These are phyloP conservation scores for Heteromyza rotundicornis DNA, from an alignment of 2,888 invertebrate species.

Conservation along the genomic window DNA sequence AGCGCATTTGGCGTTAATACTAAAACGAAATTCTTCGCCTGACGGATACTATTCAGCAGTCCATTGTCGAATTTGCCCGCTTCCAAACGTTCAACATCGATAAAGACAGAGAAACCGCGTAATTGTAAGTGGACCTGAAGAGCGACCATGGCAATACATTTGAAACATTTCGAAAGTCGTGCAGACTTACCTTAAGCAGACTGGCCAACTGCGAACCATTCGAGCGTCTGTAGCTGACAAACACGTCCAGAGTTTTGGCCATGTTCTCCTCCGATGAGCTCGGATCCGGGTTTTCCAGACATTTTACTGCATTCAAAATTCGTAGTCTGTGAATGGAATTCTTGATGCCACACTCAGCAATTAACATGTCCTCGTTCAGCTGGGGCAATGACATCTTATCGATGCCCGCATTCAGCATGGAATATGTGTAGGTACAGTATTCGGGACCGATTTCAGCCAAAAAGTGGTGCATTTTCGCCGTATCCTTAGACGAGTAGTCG, in stretches of 20 bases:
- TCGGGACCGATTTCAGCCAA: slow-evolving; percentile 84
- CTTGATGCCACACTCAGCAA: slow-evolving; percentile 86
- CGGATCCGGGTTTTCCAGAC: slow-evolving; percentile 68
- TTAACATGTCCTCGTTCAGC: slow-evolving; percentile 89
- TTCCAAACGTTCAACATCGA: slow-evolving; percentile 96
- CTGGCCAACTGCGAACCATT: slow-evolving; percentile 97
- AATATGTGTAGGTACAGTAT: slow-evolving; percentile 95
- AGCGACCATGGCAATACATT: neutral
- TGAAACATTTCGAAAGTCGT: neutral
- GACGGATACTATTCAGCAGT: slow-evolving; percentile 92
- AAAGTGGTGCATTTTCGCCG: slow-evolving; percentile 87
- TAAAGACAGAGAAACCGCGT: slow-evolving; percentile 94
- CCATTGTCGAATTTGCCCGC: slow-evolving; percentile 99
- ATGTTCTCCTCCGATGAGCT: slow-evolving; percentile 77
- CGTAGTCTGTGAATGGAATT: slow-evolving; percentile 95
- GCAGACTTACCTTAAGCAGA: slow-evolving; percentile 73
- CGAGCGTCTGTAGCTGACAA: slow-evolving; percentile 96
- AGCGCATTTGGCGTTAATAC: slow-evolving; percentile 95
- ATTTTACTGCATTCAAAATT: slow-evolving; percentile 85
- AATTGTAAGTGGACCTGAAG: slow-evolving; percentile 88
- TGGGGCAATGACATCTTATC: slow-evolving; percentile 86
- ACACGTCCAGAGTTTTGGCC: slow-evolving; percentile 93
- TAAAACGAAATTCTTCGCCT: slow-evolving; percentile 95
- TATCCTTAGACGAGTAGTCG: slow-evolving; percentile 93
- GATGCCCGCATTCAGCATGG: slow-evolving; percentile 93